Evolutionary conservation across 2,113 vertebrate genomes (phyloP), one percentile per base, ranked within the genome.

Genomic region (Phylloscopus trochilus): DNA sequence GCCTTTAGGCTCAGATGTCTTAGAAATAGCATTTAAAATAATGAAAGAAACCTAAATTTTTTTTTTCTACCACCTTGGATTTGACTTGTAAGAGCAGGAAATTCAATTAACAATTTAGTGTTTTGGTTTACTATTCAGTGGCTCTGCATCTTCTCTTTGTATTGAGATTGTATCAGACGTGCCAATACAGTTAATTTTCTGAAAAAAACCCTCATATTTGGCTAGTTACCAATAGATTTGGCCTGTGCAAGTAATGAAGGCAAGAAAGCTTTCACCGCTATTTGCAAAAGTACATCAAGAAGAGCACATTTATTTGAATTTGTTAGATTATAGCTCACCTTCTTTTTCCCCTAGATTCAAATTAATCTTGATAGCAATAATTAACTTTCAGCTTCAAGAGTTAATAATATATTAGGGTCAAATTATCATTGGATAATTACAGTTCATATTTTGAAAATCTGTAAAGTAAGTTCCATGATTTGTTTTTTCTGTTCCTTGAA

Each of bases 331-430:
- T 70, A 81, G 4, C 18, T 92, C 77, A 89, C 52, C 58, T 82
- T 76, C 35, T 68, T 91, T 92, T 94, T 79, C 55, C 53, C 19
- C 27, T 62, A 43, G 62, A 77, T 85, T 89, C 44, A 96, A 92
- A 95, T 94, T 95, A 82, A 83, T 79, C 58, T 76, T 87, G 20
- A 68, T 76, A 72, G 43, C 17, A 95, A 84, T 91, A 94, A 95
- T 96, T 97, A 96, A 95, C 93, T 95, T 95, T 90, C 66, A 87
- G 49, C 56, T 89, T 94, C 59, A 85, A 53, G 23, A 31, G 92
- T 95, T 95, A 93, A 93, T 94, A 94, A 94, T 78, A 83, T 83
- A 88, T 92, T 90, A 76, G 59, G 33, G 73, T 83, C 70, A 87
- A 80, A 87, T 92, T 89, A 74, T 92, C 52, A 58, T 13, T 1